Evolutionary conservation across 1,140 invertebrate species (phyloP).

Genomic region (Ctenoplectra terminalis): DNA sequence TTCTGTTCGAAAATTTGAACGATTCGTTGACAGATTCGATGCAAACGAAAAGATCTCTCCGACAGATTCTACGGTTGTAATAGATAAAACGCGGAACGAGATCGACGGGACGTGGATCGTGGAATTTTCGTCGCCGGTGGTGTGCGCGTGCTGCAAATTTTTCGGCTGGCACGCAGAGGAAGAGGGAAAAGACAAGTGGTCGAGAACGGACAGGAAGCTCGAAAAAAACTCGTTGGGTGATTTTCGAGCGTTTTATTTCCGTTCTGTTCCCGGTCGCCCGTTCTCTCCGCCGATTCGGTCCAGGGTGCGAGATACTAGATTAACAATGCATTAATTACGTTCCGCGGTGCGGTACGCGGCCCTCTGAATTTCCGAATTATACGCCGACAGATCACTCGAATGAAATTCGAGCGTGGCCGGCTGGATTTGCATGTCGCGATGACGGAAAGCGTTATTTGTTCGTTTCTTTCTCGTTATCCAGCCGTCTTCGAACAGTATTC

Average conservation of each 20-base stretch:
- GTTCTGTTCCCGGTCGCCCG: conserved; percentile 20
- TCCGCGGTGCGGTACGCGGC: conserved; percentile 55
- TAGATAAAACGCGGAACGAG: conserved; percentile 49
- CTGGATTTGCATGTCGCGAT: conserved; percentile 74
- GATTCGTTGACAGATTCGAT: background rate
- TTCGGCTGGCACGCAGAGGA: background rate
- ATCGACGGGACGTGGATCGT: conserved; percentile 33
- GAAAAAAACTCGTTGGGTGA: conserved; percentile 58
- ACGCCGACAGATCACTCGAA: conserved; percentile 75
- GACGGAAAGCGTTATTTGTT: conserved; percentile 23
- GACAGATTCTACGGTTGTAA: background rate
- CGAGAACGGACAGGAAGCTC: conserved; percentile 37
- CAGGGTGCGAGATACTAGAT: conserved; percentile 71
- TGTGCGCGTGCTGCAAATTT: conserved; percentile 39
- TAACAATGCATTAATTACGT: conserved; percentile 80
- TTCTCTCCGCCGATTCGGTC: background rate
- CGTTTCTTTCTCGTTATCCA: background rate
- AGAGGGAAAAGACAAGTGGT: conserved; percentile 10
- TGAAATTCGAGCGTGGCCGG: conserved; percentile 75
- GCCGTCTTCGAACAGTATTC: background rate
- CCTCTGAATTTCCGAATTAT: conserved; percentile 75
- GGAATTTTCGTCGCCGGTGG: conserved; percentile 32
- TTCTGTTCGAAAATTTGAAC: background rate
- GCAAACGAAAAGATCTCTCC: background rate
- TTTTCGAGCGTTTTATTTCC: conserved; percentile 64